Conservation (phyloP, 2,797 vertebrate genomes). For the Staurois parvus region DNA sequence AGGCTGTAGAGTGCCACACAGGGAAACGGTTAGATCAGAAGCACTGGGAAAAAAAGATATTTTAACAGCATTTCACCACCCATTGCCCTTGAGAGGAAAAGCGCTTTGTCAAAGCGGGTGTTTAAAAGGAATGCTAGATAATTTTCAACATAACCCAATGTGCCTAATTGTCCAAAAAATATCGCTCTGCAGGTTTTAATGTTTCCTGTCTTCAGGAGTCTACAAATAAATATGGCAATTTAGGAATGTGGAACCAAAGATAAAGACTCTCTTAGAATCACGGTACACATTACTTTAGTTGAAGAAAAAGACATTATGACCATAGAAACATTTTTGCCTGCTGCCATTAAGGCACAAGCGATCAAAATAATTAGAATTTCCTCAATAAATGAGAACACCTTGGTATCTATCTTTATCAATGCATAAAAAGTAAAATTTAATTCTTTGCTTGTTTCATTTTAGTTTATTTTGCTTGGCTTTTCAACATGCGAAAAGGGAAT, state of each 20-base stretch:
- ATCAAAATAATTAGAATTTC: background rate
- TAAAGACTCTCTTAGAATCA: constrained; percentile 13
- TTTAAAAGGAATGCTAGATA: constrained; percentile 30
- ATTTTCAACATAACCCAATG: constrained; percentile 40
- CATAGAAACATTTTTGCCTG: background rate
- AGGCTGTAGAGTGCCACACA: background rate
- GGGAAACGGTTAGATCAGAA: constrained; percentile 21
- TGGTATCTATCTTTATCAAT: background rate
- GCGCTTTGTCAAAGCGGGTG: constrained; percentile 31
- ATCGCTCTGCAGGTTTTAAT: constrained; percentile 43
- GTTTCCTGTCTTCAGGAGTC: constrained; percentile 34
- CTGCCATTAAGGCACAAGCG: background rate
- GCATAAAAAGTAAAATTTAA: background rate
- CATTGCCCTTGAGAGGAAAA: constrained; percentile 41
- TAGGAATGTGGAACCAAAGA: background rate
- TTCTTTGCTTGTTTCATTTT: background rate
- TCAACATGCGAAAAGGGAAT: background rate
- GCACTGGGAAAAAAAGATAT: background rate
- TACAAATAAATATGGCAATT: constrained; percentile 41
- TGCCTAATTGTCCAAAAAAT: constrained; percentile 49
- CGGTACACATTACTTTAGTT: background rate
- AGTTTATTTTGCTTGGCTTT: background rate
- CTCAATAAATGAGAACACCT: background rate
- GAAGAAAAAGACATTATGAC: background rate
- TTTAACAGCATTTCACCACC: constrained; percentile 20